Evolutionary conservation across 2,113 vertebrate species (phyloP).

Genomic region (Passerina amoena): DNA sequence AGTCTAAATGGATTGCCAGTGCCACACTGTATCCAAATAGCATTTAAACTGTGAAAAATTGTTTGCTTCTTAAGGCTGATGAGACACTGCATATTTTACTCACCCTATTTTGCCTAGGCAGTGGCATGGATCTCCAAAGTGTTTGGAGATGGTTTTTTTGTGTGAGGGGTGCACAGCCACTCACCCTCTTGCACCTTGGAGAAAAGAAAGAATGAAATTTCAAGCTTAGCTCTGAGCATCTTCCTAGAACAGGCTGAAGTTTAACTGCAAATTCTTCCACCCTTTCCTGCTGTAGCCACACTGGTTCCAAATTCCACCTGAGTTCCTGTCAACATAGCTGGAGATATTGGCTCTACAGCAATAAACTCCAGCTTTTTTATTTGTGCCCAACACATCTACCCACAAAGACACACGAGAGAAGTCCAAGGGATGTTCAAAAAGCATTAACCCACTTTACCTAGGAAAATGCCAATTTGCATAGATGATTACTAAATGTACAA

Average conservation of each 20-base stretch:
- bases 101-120: not conserved
- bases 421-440: not conserved
- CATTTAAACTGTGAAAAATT: not conserved
- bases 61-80: not conserved
- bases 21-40: not conserved
- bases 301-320: not conserved
- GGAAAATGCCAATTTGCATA: constrained; percentile 46
- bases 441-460: constrained; percentile 6
- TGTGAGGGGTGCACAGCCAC: not conserved
- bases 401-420: not conserved
- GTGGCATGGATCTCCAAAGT: not conserved
- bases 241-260: not conserved
- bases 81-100: constrained; percentile 15
- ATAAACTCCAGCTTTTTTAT: not conserved
- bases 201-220: not conserved
- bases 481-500: constrained; percentile 22
- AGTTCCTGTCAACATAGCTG: not conserved
- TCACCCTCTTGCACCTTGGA: not conserved
- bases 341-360: not conserved
- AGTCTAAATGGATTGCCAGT: not conserved
- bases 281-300: not conserved
- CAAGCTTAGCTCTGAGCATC: not conserved
- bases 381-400: not conserved
- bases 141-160: not conserved
- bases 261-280: not conserved